Conservation (phyloP, 2,113 vertebrate species). For the Rhipidura dahli region DNA sequence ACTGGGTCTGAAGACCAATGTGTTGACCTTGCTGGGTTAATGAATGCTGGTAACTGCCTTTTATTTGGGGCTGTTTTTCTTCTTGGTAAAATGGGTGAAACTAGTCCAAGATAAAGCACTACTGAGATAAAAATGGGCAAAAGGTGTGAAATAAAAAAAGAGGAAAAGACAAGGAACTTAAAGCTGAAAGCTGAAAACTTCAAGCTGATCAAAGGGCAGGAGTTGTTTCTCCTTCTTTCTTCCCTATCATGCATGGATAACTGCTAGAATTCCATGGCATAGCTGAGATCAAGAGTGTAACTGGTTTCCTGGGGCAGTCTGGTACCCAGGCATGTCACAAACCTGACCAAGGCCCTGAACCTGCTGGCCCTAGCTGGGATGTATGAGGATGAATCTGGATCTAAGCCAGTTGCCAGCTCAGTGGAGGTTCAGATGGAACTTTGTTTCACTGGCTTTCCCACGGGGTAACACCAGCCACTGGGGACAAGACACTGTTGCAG, state of each 20-base stretch:
- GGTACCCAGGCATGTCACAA: neutral
- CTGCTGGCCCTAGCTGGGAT: neutral
- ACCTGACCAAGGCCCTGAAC: neutral
- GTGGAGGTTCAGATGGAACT: neutral
- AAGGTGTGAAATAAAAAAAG: neutral
- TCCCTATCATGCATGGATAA: neutral
- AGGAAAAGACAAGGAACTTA: neutral
- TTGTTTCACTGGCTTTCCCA: neutral
- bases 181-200: neutral
- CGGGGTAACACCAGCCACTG: neutral
- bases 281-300: neutral
- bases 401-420: neutral
- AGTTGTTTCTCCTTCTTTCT: neutral
- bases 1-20: slow-evolving; percentile 22
- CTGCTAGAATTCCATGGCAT: neutral
- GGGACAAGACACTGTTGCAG: neutral
- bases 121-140: neutral
- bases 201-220: neutral
- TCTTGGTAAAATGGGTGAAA: neutral
- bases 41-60: slow-evolving; percentile 16
- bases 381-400: neutral
- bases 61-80: neutral
- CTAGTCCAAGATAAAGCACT: neutral
- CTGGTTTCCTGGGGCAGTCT: neutral
- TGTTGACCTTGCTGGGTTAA: slow-evolving; percentile 35